A percentile compares a stretch with the other conserved stretches of the same genome.
Evolutionary conservation across 1,140 invertebrate species (phyloP).

Genomic region (Solen grandis): DNA sequence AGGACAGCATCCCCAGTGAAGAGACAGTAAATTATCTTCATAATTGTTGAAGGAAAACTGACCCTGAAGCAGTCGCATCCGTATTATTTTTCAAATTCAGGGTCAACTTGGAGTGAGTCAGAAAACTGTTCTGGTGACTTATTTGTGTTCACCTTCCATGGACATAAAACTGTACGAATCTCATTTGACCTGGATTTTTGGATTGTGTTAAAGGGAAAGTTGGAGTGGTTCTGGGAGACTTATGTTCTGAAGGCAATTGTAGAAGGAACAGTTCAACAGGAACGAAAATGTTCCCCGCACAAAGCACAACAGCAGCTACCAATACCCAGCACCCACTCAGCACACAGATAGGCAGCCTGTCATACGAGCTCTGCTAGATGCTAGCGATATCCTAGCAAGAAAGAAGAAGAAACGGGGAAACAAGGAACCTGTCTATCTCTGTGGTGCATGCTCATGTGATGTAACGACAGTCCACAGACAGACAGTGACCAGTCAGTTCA

Average conservation of each 20-base stretch:
- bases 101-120: not conserved
- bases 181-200: not conserved
- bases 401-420: not conserved
- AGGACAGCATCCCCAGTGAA: not conserved
- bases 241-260: not conserved
- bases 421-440: not conserved
- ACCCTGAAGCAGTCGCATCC: too few relatives aligned
- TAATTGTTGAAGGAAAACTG: not conserved
- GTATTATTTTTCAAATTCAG: slow-evolving; percentile 18
- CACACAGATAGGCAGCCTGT: too few relatives aligned
- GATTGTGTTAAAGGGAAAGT: not conserved
- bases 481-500: not conserved
- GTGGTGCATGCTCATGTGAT: not conserved
- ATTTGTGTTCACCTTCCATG: slow-evolving; percentile 18
- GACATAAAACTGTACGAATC: too few relatives aligned
- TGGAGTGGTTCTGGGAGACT: not conserved
- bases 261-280: not conserved
- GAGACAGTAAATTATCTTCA: not conserved
- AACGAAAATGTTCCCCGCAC: not conserved
- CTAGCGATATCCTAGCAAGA: too few relatives aligned
- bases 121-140: slow-evolving; percentile 19
- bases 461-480: not conserved
- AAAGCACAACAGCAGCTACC: not conserved
- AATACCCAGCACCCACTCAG: too few relatives aligned
- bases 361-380: too few relatives aligned